phyloP scores from a whole-genome alignment of 2,797 vertebrate genomes.

The Rhynchonycteris naso region DNA sequence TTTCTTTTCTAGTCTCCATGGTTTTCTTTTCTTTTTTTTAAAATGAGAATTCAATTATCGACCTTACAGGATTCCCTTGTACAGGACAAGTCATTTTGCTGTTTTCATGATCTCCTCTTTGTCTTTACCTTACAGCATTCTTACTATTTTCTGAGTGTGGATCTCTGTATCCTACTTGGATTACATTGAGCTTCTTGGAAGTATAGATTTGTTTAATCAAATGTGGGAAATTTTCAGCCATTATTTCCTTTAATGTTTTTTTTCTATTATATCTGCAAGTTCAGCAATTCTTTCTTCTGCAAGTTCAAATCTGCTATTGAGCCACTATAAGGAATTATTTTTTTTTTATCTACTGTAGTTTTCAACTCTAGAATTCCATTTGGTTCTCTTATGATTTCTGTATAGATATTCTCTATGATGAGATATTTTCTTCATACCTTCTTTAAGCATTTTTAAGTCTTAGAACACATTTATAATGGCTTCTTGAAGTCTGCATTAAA shows the following conservation, averaged over 20 bases:
- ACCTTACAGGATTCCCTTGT: neutral
- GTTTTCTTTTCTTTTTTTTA: neutral
- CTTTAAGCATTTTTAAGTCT: slow-evolving; percentile 2
- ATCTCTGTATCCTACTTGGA: neutral
- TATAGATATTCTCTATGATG: neutral
- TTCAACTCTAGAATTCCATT: slow-evolving; percentile 28
- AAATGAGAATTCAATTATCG: neutral
- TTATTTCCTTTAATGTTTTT: neutral
- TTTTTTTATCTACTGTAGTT: slow-evolving; percentile 12
- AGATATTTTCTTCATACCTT: slow-evolving; percentile 17
- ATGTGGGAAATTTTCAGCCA: neutral
- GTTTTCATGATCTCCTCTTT: neutral
- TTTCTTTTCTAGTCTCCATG: neutral
- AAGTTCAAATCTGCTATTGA: neutral
- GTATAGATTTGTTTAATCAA: neutral
- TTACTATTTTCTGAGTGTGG: neutral
- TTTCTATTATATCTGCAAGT: neutral
- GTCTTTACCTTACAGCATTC: neutral
- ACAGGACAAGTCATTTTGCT: neutral
- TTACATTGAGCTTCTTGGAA: neutral
- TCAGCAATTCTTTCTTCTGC: neutral
- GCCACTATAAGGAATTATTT: neutral
- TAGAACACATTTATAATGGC: neutral
- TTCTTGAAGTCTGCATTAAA: slow-evolving; percentile 26
- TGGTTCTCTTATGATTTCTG: neutral